Evolutionary conservation across 2,113 vertebrate species (phyloP).

Genomic region (Nematolebias whitei): DNA sequence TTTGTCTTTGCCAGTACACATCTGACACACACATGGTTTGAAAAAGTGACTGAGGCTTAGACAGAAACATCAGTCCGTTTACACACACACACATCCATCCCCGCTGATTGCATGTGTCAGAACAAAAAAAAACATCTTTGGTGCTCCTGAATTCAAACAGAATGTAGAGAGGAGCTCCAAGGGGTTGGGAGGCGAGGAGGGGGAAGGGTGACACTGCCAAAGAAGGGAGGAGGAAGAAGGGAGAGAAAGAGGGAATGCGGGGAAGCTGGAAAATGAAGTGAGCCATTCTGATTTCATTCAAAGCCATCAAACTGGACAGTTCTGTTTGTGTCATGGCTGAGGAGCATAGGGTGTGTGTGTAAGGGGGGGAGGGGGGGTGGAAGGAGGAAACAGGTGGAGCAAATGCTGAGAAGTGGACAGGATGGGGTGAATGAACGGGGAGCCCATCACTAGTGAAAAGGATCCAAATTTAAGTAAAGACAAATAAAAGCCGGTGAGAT

Average conservation of each 20-base stretch:
- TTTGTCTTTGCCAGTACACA: slow-evolving; percentile 44
- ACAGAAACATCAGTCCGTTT: slow-evolving; percentile 31
- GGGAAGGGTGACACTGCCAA: slow-evolving; percentile 48
- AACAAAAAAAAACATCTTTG: slow-evolving; percentile 38
- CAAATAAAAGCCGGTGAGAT: slow-evolving; percentile 19
- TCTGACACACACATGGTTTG: slow-evolving; percentile 20
- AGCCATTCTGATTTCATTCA: slow-evolving; percentile 55
- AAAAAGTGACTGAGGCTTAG: slow-evolving; percentile 22
- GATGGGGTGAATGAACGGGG: slow-evolving; percentile 29
- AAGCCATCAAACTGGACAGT: slow-evolving; percentile 63
- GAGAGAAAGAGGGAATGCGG: slow-evolving; percentile 14
- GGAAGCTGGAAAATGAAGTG: slow-evolving; percentile 53
- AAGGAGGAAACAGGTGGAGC: slow-evolving; percentile 69
- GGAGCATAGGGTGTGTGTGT: not conserved
- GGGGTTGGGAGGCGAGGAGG: slow-evolving; percentile 31
- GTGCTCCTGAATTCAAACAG: slow-evolving; percentile 56
- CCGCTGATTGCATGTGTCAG: slow-evolving; percentile 45
- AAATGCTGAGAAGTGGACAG: slow-evolving; percentile 25
- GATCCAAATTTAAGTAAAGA: slow-evolving; percentile 27
- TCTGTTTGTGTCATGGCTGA: slow-evolving; percentile 45
- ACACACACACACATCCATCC: slow-evolving; percentile 14
- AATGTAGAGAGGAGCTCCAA: slow-evolving; percentile 54
- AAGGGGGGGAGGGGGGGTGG: slow-evolving; percentile 17
- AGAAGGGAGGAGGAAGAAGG: slow-evolving; percentile 20
- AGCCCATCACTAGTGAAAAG: slow-evolving; percentile 34